Evolutionary conservation across 2,888 invertebrate species (phyloP).

Genomic region (Psococerastis gibbosa): DNA sequence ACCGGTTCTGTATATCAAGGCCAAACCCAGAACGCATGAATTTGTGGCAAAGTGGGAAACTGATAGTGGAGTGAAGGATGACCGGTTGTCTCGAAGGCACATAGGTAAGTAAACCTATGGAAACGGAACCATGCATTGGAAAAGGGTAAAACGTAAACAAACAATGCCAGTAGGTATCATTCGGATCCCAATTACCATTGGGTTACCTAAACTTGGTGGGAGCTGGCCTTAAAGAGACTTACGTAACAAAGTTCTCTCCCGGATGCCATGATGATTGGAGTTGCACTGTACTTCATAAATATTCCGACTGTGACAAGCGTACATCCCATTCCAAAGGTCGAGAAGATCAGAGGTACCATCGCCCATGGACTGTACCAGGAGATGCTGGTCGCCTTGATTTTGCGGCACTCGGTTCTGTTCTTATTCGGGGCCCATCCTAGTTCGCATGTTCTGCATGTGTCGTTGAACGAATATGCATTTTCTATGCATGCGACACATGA

Average conservation of each 20-base stretch:
- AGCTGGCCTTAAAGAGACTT: too few relatives aligned
- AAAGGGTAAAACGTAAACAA: too few relatives aligned
- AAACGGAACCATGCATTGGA: too few relatives aligned
- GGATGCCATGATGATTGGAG: constrained; percentile 58
- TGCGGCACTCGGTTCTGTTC: constrained; percentile 32
- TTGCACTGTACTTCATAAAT: constrained; percentile 36
- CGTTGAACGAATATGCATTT: constrained; percentile 38
- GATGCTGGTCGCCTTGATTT: constrained; percentile 36
- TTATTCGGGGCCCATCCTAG: constrained; percentile 33
- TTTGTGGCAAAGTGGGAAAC: too few relatives aligned
- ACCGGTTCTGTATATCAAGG: too few relatives aligned
- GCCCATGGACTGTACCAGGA: constrained; percentile 46
- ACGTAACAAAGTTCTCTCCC: constrained; percentile 57
- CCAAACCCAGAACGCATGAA: too few relatives aligned
- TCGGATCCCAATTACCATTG: too few relatives aligned
- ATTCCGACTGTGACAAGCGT: constrained; percentile 41
- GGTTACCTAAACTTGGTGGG: too few relatives aligned
- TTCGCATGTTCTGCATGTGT: constrained; percentile 36
- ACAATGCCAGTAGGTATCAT: too few relatives aligned
- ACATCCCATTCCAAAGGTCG: constrained; percentile 37
- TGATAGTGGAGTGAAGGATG: too few relatives aligned
- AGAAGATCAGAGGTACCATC: constrained; percentile 40
- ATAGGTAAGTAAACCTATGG: too few relatives aligned
- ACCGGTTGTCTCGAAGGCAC: too few relatives aligned
- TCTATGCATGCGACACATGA: constrained; percentile 44